A percentile compares a stretch with the other conserved stretches of the same genome.
Conservation (phyloP, 1,140 invertebrate species). For the Psix sp. region DNA sequence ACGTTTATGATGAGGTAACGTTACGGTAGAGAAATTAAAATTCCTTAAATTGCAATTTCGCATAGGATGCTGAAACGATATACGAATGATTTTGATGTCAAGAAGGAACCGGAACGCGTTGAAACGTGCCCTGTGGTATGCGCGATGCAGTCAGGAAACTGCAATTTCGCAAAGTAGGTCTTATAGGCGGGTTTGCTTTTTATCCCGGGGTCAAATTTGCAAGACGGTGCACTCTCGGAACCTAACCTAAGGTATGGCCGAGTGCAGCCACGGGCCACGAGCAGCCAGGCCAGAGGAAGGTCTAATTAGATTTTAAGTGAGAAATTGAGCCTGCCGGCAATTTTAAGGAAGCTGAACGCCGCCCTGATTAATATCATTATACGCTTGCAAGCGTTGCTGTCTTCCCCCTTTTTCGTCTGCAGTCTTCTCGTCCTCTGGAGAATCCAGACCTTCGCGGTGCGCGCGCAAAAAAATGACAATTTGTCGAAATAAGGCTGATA, state of each 20-base stretch:
- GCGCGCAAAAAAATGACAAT: slow-evolving; percentile 41
- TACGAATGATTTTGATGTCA: slow-evolving; percentile 51
- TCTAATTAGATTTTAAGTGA: slow-evolving; percentile 78
- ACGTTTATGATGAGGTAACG: background rate
- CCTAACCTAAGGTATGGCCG: slow-evolving; percentile 53
- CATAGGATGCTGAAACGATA: slow-evolving; percentile 13
- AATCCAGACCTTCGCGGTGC: slow-evolving; percentile 28
- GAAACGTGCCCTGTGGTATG: slow-evolving; percentile 52
- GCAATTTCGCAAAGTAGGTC: slow-evolving; percentile 74
- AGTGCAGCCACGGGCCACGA: slow-evolving; percentile 30
- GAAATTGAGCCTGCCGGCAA: slow-evolving; percentile 77
- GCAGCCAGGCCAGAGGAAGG: slow-evolving; percentile 53
- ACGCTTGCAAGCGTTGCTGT: slow-evolving; percentile 59
- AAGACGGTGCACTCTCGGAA: slow-evolving; percentile 48
- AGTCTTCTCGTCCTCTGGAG: slow-evolving; percentile 5
- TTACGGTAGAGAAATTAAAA: slow-evolving; percentile 47
- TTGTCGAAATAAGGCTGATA: slow-evolving; percentile 36
- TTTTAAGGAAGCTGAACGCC: slow-evolving; percentile 77
- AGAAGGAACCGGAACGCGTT: slow-evolving; percentile 55
- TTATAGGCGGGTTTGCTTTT: slow-evolving; percentile 66
- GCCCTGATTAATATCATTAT: slow-evolving; percentile 77
- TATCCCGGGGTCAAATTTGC: slow-evolving; percentile 70
- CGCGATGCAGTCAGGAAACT: slow-evolving; percentile 68
- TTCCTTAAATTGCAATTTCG: slow-evolving; percentile 37
- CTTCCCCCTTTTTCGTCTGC: slow-evolving; percentile 1